These are phyloP conservation scores for Drosophila ambigua DNA, from an alignment of 1,140 invertebrate species.

Conservation along the genomic window DNA sequence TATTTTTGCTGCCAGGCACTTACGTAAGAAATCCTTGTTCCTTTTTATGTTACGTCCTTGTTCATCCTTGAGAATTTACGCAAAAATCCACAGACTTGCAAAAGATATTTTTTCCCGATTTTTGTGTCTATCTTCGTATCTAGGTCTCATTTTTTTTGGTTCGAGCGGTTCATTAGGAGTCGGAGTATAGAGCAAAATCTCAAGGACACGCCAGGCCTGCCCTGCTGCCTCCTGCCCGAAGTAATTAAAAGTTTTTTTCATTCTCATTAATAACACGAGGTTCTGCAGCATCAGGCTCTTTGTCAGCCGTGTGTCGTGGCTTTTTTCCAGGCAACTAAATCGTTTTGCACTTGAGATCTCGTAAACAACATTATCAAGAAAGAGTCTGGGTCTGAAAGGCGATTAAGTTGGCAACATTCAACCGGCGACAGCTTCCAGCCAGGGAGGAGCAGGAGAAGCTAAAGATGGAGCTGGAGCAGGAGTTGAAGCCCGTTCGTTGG, in stretches of 20 bases:
- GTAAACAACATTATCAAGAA: conserved; percentile 80
- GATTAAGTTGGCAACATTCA: conserved; percentile 80
- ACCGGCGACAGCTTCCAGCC: conserved; percentile 56
- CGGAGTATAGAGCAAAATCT: conserved; percentile 9
- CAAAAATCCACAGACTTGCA: conserved; percentile 56
- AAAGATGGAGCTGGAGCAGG: background rate
- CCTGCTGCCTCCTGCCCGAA: conserved; percentile 11
- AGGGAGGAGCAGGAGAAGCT: background rate
- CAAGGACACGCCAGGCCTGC: conserved; percentile 51
- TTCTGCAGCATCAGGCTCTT: conserved; percentile 7
- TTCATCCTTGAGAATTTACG: conserved; percentile 70
- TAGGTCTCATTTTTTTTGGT: conserved; percentile 45
- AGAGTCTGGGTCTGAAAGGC: conserved; percentile 66
- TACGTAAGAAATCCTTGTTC: conserved; percentile 72
- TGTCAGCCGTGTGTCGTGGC: background rate
- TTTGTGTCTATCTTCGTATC: conserved; percentile 35
- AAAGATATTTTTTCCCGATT: conserved; percentile 40
- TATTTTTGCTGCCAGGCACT: conserved; percentile 44
- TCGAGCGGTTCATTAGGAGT: conserved; percentile 65
- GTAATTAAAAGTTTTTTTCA: conserved; percentile 81
- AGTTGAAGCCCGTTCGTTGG: conserved; percentile 26
- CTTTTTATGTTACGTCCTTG: conserved; percentile 37
- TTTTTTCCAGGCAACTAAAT: conserved; percentile 37
- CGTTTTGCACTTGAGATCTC: conserved; percentile 59
- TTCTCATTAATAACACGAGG: conserved; percentile 71